phyloP scores from a whole-genome alignment of 2,888 invertebrate genomes.

The Carabus problematicus region DNA sequence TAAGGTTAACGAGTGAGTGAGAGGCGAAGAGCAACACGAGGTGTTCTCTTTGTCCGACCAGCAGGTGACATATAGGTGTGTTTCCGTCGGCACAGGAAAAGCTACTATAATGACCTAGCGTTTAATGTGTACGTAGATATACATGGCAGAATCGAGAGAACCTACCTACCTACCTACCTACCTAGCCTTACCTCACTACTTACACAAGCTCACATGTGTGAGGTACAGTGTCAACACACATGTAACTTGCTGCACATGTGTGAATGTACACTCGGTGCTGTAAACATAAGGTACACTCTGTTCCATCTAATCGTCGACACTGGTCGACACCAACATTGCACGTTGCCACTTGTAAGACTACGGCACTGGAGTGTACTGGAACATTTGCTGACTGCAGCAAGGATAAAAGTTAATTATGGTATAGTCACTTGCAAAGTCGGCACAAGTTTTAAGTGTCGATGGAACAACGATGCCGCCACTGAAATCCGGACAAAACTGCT shows the following conservation, averaged over 20 bases:
- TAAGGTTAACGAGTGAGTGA: constrained; percentile 23
- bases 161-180: constrained; percentile 28
- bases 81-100: constrained; percentile 36
- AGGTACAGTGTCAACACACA: constrained; percentile 42
- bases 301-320: no score
- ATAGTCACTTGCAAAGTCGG: constrained; percentile 2
- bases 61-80: constrained; percentile 41
- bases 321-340: no score
- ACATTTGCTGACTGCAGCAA: constrained; percentile 13
- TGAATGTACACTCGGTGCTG: constrained; percentile 31
- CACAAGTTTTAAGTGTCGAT: neutral
- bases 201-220: constrained; percentile 40
- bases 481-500: constrained; percentile 17
- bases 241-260: constrained; percentile 37
- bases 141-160: constrained; percentile 24
- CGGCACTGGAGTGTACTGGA: neutral
- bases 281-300: constrained; percentile 10
- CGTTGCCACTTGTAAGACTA: neutral
- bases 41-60: constrained; percentile 22
- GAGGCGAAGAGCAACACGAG: neutral
- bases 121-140: constrained; percentile 37
- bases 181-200: constrained; percentile 39
- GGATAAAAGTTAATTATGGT: constrained; percentile 16
- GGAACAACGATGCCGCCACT: neutral
- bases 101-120: constrained; percentile 41